Evolutionary conservation across 2,888 invertebrate species (phyloP).

Genomic region (Thalpophila matura): DNA sequence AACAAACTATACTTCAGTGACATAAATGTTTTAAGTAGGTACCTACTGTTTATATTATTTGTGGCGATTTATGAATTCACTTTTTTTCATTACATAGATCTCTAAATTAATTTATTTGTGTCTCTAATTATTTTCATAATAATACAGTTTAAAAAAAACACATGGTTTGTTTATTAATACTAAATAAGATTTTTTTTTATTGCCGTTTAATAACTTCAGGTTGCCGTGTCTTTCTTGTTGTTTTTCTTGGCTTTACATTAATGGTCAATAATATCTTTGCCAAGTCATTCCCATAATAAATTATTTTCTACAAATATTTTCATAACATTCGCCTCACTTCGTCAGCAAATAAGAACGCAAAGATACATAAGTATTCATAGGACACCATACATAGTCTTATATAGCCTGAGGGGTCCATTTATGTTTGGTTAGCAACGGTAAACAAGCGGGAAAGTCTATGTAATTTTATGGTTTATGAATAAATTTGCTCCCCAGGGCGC

Average conservation of each 20-base stretch:
- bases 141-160: no score
- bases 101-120: no score
- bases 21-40: no score
- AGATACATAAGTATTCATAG: slow-evolving; percentile 35
- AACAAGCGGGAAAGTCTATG: slow-evolving; percentile 57
- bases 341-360: background rate
- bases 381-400: slow-evolving; percentile 30
- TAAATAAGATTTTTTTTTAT: background rate
- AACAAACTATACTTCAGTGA: no score
- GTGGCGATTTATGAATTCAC: no score
- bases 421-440: slow-evolving; percentile 49
- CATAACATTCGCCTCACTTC: background rate
- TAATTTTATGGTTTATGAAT: slow-evolving; percentile 66
- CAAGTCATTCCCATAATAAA: background rate
- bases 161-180: no score
- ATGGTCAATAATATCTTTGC: background rate
- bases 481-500: slow-evolving; percentile 62
- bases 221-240: background rate
- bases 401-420: slow-evolving; percentile 31
- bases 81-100: no score
- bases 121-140: no score
- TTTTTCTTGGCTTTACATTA: background rate
- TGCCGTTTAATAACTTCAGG: background rate
- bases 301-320: slow-evolving; percentile 1
- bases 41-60: no score